Evolutionary conservation across 2,888 invertebrate species (phyloP), one percentile per base, ranked within the genome.

Genomic region (Cantharis flavilabris): DNA sequence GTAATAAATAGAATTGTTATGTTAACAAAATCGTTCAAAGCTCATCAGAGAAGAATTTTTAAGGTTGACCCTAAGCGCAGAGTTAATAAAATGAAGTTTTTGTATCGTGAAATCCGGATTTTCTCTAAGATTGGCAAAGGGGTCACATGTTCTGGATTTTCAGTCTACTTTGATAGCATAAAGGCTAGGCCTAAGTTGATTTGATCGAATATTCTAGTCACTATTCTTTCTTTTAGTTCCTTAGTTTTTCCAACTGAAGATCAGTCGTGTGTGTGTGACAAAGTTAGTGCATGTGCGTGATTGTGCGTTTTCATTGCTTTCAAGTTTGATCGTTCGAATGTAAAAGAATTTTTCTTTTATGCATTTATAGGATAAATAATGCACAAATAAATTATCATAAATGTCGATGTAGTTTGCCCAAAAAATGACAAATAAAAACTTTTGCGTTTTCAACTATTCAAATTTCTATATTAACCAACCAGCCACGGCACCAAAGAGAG

Each of bases 141-240:
- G 85, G 85, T 86, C 86, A 86, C 86, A 87, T 87, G 86, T 85
- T 85, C 82, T 82, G 86, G 85, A 86, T 86, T 86, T 86, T 81
- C 84, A 84, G 83, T 85, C 85, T 84, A 84, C 86, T 86, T 86
- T 86, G 86, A 87, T 86, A 84, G 85, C 85, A 85, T 84, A 84
- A 85, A 86, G 84, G 84, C 84, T 83, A 83, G 82, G 83, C 84
- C 76, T 79, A 85, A 86, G 86, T 86, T 87, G 87, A 87, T 87
- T 87, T 87, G 86, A 87, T 87, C 86, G 86, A 87, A 87, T 87
- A 87, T 87, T 87, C 87, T 83, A 87, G 87, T 87, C 87, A 87
- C 86, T 86, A 84, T 84, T 86, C 86, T 86, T 86, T 87, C 86
- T 85, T 86, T 86, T 85, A 85, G 85, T 87, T 86, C 84, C 77